Base-by-base conservation (phyloP, 2,113 vertebrate genomes). In the Bubo scandiacus region DNA sequence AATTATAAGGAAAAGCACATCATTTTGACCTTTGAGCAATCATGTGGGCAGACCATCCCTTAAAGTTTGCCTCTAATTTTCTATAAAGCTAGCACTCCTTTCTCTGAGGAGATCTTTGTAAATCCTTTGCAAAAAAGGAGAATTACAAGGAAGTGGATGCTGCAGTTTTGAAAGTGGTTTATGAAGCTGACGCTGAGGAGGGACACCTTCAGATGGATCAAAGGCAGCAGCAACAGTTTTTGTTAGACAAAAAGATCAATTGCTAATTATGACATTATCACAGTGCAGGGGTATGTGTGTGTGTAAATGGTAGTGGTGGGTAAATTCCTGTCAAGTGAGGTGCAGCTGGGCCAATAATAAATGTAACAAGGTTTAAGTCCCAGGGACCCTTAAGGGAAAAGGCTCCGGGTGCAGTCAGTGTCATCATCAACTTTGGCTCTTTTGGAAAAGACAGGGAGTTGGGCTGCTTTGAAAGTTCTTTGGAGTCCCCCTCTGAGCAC, bases 51-150 rank as follows among this genome's bases (percentile, higher is more conserved):
- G 45, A 58, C 22, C 15, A 47, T 74, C 6, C 54, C 55, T 83
- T 78, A 70, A 95, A 81, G 59, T 80, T 96, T 88, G 54, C n/a
- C 16, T 81, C 73, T 73, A 36, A 73, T 90, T 93, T 96, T 88
- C 81, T 54, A 8, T 66, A 55, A 74, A 20, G 9, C 25, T 42
- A 62, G 10, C 10, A 63, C 4, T 85, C 90, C 8, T 22, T 90
- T 92, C 87, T 92, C 75, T 77, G n/a, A 45, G 57, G 38, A 84
- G 36, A 25, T 36, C 52, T 75, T 71, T 77, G 58, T 42, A 92
- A 81, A 51, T 25, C 10, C 34, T 72, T 78, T 82, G 36, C 29
- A 77, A 77, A 58, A 93, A 93, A 58, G 32, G 5, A 58, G 34
- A 84, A 58, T 61, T 43, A 54, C 14, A 73, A 40, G 40, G 25